Evolutionary conservation across 2,797 vertebrate species (phyloP).

Genomic region (Pagetopsis macropterus): DNA sequence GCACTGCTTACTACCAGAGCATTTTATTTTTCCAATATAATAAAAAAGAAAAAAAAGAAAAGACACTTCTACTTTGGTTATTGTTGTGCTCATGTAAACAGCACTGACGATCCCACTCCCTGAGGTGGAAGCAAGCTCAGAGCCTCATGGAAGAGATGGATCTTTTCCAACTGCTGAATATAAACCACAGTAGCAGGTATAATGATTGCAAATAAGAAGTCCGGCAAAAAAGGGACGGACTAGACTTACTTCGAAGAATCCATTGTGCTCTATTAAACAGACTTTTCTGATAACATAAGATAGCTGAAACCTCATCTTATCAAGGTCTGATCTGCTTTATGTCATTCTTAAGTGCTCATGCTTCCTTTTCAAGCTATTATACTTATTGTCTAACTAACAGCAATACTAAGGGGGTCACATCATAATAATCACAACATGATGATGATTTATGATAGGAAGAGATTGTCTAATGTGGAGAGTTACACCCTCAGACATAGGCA

Average conservation of each 20-base stretch:
- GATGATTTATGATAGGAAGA: conserved; percentile 2
- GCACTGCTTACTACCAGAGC: conserved; percentile 1
- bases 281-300: conserved; percentile 9
- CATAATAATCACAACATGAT: not conserved
- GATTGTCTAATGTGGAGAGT: conserved; percentile 8
- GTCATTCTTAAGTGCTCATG: not conserved
- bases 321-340: conserved; percentile 2
- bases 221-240: conserved; percentile 12
- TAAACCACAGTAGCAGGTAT: conserved; percentile 21
- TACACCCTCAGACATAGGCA: conserved; percentile 19
- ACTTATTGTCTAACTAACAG: conserved; percentile 1
- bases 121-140: conserved; percentile 15
- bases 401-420: not conserved
- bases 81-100: conserved; percentile 41
- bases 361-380: conserved; percentile 16
- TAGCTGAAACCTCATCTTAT: not conserved
- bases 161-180: conserved; percentile 32
- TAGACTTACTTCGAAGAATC: conserved; percentile 7
- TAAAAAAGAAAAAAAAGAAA: not conserved
- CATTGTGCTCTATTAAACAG: not conserved
- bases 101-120: conserved; percentile 9
- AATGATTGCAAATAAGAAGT: conserved; percentile 25
- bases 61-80: conserved; percentile 16
- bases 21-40: conserved; percentile 5
- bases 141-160: conserved; percentile 29